phyloP scores from a whole-genome alignment of 1,140 invertebrate species.

The Drosophila neocordata region DNA sequence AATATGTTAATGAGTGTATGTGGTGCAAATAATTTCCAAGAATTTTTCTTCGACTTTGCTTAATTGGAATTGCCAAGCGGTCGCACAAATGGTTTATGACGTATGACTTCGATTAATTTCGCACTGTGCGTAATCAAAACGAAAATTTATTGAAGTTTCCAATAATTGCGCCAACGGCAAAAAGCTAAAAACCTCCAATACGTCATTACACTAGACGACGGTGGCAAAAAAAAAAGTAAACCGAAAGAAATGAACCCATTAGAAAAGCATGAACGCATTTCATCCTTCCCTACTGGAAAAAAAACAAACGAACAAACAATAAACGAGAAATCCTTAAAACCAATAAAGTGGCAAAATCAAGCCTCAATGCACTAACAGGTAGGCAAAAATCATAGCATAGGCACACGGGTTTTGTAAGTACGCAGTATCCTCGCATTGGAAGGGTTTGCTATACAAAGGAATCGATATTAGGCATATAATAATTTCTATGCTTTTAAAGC shows the following conservation, averaged over 20 bases:
- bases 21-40: conserved; percentile 65
- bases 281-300: neutral
- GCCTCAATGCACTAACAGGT: neutral
- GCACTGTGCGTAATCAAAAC: conserved; percentile 74
- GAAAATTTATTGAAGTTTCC: conserved; percentile 80
- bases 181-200: conserved; percentile 54
- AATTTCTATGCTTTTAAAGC: no score
- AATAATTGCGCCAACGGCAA: conserved; percentile 67
- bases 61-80: conserved; percentile 69
- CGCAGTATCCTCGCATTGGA: no score
- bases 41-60: conserved; percentile 46
- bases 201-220: conserved; percentile 1
- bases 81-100: conserved; percentile 56
- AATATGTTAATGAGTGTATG: conserved; percentile 77
- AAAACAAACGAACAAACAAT: neutral
- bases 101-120: conserved; percentile 76
- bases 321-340: neutral
- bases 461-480: no score
- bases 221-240: no score
- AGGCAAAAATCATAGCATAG: neutral
- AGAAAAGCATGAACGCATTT: conserved; percentile 3
- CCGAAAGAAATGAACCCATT: neutral
- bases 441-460: no score
- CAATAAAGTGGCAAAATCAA: conserved; percentile 1
- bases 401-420: no score